phyloP scores from a whole-genome alignment of 2,797 vertebrate genomes.

The Channa striata region DNA sequence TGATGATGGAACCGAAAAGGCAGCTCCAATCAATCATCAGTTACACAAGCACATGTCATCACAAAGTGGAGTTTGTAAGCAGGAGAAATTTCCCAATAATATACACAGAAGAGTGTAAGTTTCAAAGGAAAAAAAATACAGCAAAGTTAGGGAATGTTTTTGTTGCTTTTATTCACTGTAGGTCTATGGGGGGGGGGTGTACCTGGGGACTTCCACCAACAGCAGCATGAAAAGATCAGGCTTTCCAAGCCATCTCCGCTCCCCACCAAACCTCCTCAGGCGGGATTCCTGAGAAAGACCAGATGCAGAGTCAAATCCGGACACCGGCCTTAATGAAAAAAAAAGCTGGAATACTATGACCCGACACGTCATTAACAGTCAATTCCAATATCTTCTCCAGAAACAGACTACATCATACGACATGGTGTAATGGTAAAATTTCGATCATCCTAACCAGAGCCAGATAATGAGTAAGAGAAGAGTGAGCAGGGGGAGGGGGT shows the following conservation, averaged over 20 bases:
- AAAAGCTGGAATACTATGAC: slow-evolving; percentile 23
- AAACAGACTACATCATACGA: slow-evolving; percentile 67
- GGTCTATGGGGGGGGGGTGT: slow-evolving; percentile 13
- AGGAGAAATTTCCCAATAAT: slow-evolving; percentile 1
- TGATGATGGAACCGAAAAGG: slow-evolving; percentile 52
- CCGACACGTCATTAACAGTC: slow-evolving; percentile 44
- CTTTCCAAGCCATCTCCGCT: slow-evolving; percentile 81
- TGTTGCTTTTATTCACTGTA: slow-evolving; percentile 16
- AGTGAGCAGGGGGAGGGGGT: slow-evolving; percentile 16
- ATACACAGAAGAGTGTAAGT: not conserved
- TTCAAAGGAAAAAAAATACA: slow-evolving; percentile 1
- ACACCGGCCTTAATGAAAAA: slow-evolving; percentile 32
- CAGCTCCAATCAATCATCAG: slow-evolving; percentile 59
- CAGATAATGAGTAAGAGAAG: slow-evolving; percentile 64
- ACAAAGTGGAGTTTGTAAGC: slow-evolving; percentile 22
- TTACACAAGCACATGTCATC: slow-evolving; percentile 54
- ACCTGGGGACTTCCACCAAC: slow-evolving; percentile 87
- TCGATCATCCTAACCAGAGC: slow-evolving; percentile 75
- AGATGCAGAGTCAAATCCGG: slow-evolving; percentile 48
- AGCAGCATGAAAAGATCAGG: slow-evolving; percentile 87
- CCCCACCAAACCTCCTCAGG: slow-evolving; percentile 80
- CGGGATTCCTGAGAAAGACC: slow-evolving; percentile 80
- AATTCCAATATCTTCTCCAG: slow-evolving; percentile 51
- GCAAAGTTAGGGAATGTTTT: slow-evolving; percentile 6
- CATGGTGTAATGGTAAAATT: slow-evolving; percentile 60